phyloP scores from a whole-genome alignment of 2,888 invertebrate genomes.

The Lobophora halterata region DNA sequence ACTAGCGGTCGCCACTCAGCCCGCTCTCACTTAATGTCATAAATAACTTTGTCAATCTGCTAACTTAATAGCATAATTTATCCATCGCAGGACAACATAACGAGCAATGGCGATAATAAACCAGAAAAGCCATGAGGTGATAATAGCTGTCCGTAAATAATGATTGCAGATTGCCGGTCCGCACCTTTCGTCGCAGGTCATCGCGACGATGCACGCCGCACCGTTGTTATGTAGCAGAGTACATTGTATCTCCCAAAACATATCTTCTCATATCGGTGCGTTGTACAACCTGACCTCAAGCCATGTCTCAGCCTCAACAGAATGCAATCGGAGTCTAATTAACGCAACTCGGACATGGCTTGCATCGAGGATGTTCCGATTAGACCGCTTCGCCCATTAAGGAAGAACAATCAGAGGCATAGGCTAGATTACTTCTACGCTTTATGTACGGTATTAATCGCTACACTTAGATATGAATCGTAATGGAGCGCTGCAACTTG shows the following conservation, averaged over 20 bases:
- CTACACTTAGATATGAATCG: slow-evolving; percentile 31
- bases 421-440: slow-evolving; percentile 55
- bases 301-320: slow-evolving; percentile 51
- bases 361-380: slow-evolving; percentile 71
- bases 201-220: slow-evolving; percentile 33
- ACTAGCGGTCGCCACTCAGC: slow-evolving; percentile 63
- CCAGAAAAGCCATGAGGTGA: slow-evolving; percentile 80
- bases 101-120: slow-evolving; percentile 78
- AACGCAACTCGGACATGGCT: slow-evolving; percentile 62
- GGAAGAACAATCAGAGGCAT: slow-evolving; percentile 76
- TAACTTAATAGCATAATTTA: slow-evolving; percentile 81
- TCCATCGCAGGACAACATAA: slow-evolving; percentile 78
- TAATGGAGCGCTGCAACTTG: slow-evolving; percentile 25
- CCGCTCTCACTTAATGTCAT: slow-evolving; percentile 72
- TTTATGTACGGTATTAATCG: slow-evolving; percentile 28
- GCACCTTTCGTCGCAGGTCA: slow-evolving; percentile 63
- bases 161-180: slow-evolving; percentile 76
- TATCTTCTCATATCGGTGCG: slow-evolving; percentile 28
- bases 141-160: slow-evolving; percentile 79
- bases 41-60: slow-evolving; percentile 81
- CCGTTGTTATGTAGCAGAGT: slow-evolving; percentile 9
- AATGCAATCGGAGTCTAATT: slow-evolving; percentile 73
- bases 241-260: slow-evolving; percentile 21
- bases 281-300: slow-evolving; percentile 51
- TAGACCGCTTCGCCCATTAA: slow-evolving; percentile 67